Base-by-base conservation (phyloP, 1,140 invertebrate genomes). In the Aphelinus certus region DNA sequence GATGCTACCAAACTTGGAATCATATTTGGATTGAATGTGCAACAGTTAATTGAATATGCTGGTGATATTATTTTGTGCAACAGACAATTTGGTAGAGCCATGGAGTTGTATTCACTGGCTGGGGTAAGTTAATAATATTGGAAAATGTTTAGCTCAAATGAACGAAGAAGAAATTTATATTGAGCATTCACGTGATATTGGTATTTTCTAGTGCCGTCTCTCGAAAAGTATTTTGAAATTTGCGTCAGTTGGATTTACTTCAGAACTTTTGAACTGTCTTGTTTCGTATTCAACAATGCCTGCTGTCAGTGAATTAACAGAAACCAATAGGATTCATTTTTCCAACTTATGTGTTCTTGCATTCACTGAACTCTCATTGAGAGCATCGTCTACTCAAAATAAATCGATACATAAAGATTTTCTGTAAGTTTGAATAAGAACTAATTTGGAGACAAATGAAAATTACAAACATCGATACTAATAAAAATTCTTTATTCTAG, bases 151-250 rank as follows among this genome's bases (percentile, higher is more conserved):
- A 26, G 4, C 9, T 65, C 5, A 42, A 4, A 6, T 53, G 9
- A 53, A 4, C 4, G 51, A 53, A 53, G 9, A 53, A 53, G 10
- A 62, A 10, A 67, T 47, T 62, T 62, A 58, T 9, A 26, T 64
- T 58, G 57, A 67, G 26, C 26, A 26, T 26, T 26, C 26, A 26
- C 26, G 26, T 72, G 53, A 45, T 77, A 55, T 70, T 72, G 45
- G 45, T 57, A 61, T 85, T 85, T 76, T 81, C 0, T 0, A 92
- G 91, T 91, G 90, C 84, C 88, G 90, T 77, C 89, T 93, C 68
- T 87, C 93, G 61, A 93, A 93, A 77, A 90, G 92, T 74, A 91
- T 94, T 10, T 88, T 94, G 42, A 93, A 94, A 84, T 90, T 95
- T 80, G 93, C 94, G 70, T 90, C 91, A 62, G 89, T 91, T 78